Base-by-base conservation (phyloP, 2,797 vertebrate species). In the Poecilia picta region DNA sequence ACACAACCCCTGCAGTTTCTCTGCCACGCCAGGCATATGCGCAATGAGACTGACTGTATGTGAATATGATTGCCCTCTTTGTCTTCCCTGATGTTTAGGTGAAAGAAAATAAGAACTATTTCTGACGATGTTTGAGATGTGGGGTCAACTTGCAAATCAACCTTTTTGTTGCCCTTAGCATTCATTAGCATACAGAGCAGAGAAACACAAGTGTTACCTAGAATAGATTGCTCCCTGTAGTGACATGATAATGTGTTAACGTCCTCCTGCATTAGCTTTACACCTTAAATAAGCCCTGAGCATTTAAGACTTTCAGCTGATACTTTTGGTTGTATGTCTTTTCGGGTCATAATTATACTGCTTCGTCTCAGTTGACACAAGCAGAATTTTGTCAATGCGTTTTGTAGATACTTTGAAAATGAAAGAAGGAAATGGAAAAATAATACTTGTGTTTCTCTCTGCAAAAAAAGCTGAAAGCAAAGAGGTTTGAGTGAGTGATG, bases 141-240 rank as follows among this genome's bases (percentile, higher is more conserved):
- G 83, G 82, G 89, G 92, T 93, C 92, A 93, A 87, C 89, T 87
- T 92, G 88, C 91, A 93, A 91, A 93, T 89, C 89, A 88, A 85
- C 81, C 72, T 71, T 80, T 86, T 76, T 84, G 80, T 77, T 86
- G 43, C 80, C 81, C 76, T 88, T 59, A 74, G 79, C 91, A 84
- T 89, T 80, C 39, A 91, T 92, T 87, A 83, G 80, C 85, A 92
- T 88, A 81, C 73, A 74, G n/a, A 88, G 64, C 81, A 85, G 77
- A 79, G 74, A 75, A 89, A 79, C 31, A 62, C 51, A 81, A 83
- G 75, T 53, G 33, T 47, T 84, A 72, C 82, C 74, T 73, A 82
- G 75, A 84, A 79, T 78, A 77, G 51, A 55, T 72, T 86, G 59
- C 81, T 84, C 68, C 78, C 33, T 73, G 83, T 73, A 59, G 68